A percentile compares a stretch with the other conserved stretches of the same genome.
Conservation (phyloP, 2,113 vertebrate species). For the Phocoena sinus region DNA sequence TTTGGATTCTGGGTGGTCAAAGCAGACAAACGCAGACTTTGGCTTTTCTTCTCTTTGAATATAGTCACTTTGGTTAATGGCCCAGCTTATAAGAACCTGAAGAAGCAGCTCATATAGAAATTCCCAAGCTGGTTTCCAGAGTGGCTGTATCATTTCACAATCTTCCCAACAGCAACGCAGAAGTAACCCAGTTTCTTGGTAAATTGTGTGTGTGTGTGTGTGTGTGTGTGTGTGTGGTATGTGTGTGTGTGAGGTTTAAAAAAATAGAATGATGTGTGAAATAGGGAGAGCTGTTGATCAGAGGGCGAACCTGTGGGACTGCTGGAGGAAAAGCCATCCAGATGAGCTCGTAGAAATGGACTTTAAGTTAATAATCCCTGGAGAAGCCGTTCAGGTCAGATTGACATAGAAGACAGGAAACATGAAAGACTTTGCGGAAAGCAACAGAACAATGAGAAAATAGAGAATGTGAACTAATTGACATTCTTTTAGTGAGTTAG, state of each 20-base stretch:
- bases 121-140: background rate
- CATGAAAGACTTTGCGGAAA: background rate
- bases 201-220: background rate
- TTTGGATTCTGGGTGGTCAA: constrained; percentile 82
- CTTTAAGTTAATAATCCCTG: background rate
- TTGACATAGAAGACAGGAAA: background rate
- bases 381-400: background rate
- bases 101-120: constrained; percentile 44
- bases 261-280: background rate
- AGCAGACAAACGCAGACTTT: constrained; percentile 80
- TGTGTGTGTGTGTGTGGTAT: no score
- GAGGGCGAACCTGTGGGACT: background rate
- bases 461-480: background rate
- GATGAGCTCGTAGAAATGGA: background rate
- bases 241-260: background rate
- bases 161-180: background rate
- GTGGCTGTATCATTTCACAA: background rate
- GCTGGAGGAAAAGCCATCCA: background rate
- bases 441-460: background rate
- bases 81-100: constrained; percentile 75
- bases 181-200: background rate
- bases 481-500: background rate
- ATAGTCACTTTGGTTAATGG: constrained; percentile 79
- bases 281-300: background rate
- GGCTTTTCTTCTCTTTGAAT: constrained; percentile 79